phyloP scores from a whole-genome alignment of 2,888 invertebrate species.

The Andrena praecox region DNA sequence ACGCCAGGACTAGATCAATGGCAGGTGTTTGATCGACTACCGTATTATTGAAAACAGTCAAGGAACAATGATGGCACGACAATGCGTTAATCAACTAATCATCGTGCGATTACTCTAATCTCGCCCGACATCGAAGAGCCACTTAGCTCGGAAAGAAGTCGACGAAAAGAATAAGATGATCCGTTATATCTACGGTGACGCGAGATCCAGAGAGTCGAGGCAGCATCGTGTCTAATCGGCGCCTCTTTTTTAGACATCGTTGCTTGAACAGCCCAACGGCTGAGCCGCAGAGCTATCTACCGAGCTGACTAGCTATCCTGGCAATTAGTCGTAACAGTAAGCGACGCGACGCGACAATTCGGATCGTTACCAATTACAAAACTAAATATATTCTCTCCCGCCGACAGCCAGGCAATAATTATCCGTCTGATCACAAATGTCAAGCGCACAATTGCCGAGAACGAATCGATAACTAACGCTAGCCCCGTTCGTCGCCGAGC shows the following conservation, averaged over 20 bases:
- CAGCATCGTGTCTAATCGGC: not conserved
- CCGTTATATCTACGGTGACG: not conserved
- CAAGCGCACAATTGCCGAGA: conserved; percentile 47
- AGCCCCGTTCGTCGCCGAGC: conserved; percentile 16
- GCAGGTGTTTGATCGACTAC: conserved; percentile 49
- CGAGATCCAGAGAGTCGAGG: not conserved
- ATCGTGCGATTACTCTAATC: conserved; percentile 15
- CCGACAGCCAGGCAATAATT: conserved; percentile 25
- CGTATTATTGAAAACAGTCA: conserved; percentile 36
- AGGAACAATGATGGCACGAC: conserved; percentile 61
- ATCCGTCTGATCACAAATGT: conserved; percentile 35
- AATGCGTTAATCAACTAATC: conserved; percentile 42
- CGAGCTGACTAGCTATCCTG: conserved; percentile 26
- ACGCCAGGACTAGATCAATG: conserved; percentile 48
- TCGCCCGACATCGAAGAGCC: conserved; percentile 12
- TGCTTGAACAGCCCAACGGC: conserved; percentile 17
- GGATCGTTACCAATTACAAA: conserved; percentile 36
- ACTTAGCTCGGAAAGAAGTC: conserved; percentile 10
- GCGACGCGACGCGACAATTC: conserved; percentile 15
- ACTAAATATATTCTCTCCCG: conserved; percentile 19
- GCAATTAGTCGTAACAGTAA: conserved; percentile 24
- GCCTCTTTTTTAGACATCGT: conserved; percentile 34
- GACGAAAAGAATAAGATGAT: not conserved
- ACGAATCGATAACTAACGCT: conserved; percentile 28
- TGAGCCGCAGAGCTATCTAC: conserved; percentile 10